Evolutionary conservation across 2,888 invertebrate species (phyloP).

Genomic region (Rhopalosiphum nymphaeae): DNA sequence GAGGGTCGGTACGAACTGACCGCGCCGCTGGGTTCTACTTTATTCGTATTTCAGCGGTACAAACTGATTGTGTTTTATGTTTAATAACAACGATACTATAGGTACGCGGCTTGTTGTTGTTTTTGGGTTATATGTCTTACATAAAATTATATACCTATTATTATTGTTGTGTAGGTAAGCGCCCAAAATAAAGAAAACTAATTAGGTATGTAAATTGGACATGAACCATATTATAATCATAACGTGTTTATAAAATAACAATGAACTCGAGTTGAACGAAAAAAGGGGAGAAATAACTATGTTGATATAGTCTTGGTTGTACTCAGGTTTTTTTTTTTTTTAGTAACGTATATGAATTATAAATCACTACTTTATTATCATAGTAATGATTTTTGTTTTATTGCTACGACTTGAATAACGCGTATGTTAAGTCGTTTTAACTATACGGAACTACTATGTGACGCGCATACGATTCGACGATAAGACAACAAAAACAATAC

Average conservation of each 20-base stretch:
- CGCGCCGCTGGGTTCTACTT: neutral
- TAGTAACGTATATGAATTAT: neutral
- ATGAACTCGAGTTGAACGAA: neutral
- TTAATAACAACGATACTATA: neutral
- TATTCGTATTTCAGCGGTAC: neutral
- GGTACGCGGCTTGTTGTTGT: neutral
- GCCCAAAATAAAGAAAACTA: conserved; percentile 9
- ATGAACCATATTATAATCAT: conserved; percentile 5
- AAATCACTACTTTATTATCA: neutral
- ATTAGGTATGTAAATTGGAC: conserved; percentile 7
- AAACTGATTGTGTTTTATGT: conserved; percentile 9
- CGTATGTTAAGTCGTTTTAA: neutral
- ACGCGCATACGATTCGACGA: neutral
- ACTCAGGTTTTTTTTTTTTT: neutral
- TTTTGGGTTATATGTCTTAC: neutral
- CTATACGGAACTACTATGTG: neutral
- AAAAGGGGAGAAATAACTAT: neutral
- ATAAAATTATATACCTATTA: conserved; percentile 1
- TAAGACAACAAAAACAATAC: neutral
- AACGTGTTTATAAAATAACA: neutral
- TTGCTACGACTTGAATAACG: neutral
- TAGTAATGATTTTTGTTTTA: neutral
- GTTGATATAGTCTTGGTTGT: neutral
- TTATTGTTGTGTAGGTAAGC: neutral
- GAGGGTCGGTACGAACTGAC: neutral